phyloP scores from a whole-genome alignment of 2,113 vertebrate genomes.

The Carlito syrichta region DNA sequence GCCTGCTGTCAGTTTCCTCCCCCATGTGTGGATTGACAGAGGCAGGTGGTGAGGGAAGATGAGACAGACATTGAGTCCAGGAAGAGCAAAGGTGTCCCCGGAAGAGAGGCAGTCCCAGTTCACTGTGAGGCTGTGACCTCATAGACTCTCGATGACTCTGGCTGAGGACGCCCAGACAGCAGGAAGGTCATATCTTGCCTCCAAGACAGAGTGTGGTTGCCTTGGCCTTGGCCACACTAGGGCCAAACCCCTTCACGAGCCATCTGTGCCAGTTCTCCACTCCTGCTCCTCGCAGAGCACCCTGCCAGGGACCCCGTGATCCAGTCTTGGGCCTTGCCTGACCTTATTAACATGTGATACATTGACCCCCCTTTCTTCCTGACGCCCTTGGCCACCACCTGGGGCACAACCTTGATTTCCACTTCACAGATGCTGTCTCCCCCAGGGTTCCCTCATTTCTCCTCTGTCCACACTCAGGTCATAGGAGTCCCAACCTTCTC shows the following conservation, averaged over 20 bases:
- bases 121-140: background rate
- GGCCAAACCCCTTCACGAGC: too few relatives aligned
- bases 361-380: background rate
- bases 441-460: fast-evolving
- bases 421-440: fast-evolving
- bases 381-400: background rate
- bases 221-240: background rate
- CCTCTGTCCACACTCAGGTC: background rate
- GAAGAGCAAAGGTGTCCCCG: too few relatives aligned
- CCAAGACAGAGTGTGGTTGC: background rate
- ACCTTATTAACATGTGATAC: background rate
- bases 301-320: fast-evolving
- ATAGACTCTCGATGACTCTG: too few relatives aligned
- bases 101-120: fast-evolving
- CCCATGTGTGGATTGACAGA: too few relatives aligned
- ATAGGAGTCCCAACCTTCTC: background rate
- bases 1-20: fast-evolving
- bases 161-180: too few relatives aligned
- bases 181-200: fast-evolving
- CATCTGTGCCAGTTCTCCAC: too few relatives aligned
- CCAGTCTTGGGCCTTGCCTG: background rate
- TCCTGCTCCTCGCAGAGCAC: background rate
- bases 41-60: background rate
- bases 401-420: too few relatives aligned
- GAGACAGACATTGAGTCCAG: background rate